These are phyloP conservation scores for Lates calcarifer DNA, from an alignment of 2,113 vertebrate genomes.

Conservation along the genomic window DNA sequence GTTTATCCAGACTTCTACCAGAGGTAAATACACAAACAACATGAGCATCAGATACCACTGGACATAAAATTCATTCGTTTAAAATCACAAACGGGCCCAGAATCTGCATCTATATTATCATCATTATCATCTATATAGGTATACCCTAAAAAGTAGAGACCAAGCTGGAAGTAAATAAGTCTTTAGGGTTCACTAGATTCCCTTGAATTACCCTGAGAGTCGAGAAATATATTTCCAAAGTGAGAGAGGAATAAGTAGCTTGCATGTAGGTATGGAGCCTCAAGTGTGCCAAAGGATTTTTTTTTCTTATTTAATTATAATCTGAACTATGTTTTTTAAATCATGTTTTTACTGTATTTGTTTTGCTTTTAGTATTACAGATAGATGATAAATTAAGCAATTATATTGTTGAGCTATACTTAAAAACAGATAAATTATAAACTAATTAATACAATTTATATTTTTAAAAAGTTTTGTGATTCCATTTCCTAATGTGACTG, in stretches of 20 bases:
- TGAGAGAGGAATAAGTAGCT: neutral
- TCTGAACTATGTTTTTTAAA: neutral
- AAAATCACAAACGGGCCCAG: neutral
- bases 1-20: slow-evolving; percentile 22
- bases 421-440: neutral
- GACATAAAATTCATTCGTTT: neutral
- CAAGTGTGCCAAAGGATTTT: slow-evolving; percentile 4
- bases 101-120: neutral
- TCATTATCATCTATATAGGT: too few species aligned
- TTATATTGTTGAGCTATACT: neutral
- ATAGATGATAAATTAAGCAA: neutral
- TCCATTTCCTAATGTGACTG: too few species aligned
- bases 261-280: slow-evolving; percentile 17
- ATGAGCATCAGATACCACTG: neutral
- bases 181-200: neutral
- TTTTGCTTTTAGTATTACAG: neutral
- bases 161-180: neutral
- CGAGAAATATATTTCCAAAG: neutral
- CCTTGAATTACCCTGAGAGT: neutral
- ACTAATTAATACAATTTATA: neutral
- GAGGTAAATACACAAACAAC: slow-evolving; percentile 1
- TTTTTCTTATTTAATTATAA: neutral
- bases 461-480: too few species aligned
- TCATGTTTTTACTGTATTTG: neutral
- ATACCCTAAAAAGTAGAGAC: neutral